Evolutionary conservation across 1,140 invertebrate species (phyloP).

Genomic region (Eubasilissa regina): DNA sequence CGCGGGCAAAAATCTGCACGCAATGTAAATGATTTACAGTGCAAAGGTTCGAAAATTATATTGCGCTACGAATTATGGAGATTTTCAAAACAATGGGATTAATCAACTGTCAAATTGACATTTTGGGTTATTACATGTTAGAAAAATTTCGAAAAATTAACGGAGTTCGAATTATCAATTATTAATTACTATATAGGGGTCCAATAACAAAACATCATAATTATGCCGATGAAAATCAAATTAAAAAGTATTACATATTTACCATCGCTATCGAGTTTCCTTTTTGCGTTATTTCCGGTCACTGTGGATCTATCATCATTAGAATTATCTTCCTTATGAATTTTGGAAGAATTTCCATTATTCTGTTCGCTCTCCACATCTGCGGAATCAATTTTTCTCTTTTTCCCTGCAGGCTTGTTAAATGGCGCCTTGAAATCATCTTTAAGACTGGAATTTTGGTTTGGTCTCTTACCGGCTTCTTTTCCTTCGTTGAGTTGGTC

Average conservation of each 20-base stretch:
- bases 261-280: conserved; percentile 35
- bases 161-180: too few species aligned
- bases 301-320: conserved; percentile 9
- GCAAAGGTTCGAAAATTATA: too few species aligned
- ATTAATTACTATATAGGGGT: too few species aligned
- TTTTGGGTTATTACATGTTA: too few species aligned
- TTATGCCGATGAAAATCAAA: too few species aligned
- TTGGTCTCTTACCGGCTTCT: background rate
- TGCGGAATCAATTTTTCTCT: conserved; percentile 43
- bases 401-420: conserved; percentile 19
- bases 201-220: too few species aligned
- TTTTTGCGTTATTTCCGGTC: conserved; percentile 38
- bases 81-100: too few species aligned
- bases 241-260: background rate
- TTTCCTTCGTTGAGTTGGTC: conserved; percentile 12
- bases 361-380: background rate
- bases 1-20: too few species aligned
- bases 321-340: conserved; percentile 7
- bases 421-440: conserved; percentile 24
- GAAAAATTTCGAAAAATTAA: too few species aligned
- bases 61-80: too few species aligned
- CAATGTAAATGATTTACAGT: too few species aligned
- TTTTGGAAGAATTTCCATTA: background rate
- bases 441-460: background rate
- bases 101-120: too few species aligned